Evolutionary conservation across 1,140 invertebrate species (phyloP).

Genomic region (Gerris buenoi): DNA sequence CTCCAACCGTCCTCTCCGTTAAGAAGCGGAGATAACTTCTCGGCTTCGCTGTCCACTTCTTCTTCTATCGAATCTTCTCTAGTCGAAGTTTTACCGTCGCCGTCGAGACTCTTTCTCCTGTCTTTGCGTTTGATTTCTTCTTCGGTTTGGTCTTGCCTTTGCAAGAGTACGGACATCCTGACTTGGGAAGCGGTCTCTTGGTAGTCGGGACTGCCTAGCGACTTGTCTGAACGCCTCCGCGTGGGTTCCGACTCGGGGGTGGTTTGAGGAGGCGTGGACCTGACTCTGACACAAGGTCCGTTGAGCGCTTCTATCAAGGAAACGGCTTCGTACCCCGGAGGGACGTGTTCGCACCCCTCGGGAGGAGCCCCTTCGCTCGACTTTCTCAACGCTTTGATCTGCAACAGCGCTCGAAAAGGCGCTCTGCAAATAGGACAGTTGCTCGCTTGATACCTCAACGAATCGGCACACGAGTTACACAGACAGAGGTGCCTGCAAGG

Average conservation of each 20-base stretch:
- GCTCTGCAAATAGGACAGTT: constrained; percentile 97
- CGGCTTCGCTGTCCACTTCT: constrained; percentile 64
- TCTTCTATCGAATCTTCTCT: constrained; percentile 21
- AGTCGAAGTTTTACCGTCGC: constrained; percentile 12
- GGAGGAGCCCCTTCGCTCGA: constrained; percentile 36
- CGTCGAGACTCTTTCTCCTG: constrained; percentile 15
- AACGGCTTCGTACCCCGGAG: constrained; percentile 83
- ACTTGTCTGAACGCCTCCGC: background rate
- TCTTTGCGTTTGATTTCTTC: constrained; percentile 18
- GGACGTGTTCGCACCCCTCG: constrained; percentile 58
- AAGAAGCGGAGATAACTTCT: constrained; percentile 58
- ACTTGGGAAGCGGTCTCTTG: constrained; percentile 31
- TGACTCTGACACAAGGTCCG: constrained; percentile 42
- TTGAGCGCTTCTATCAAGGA: constrained; percentile 97
- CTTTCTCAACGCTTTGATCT: constrained; percentile 87
- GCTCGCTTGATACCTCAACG: constrained; percentile 88
- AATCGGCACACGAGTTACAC: constrained; percentile 94
- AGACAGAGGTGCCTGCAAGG: constrained; percentile 95
- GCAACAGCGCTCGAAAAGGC: constrained; percentile 88
- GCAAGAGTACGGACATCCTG: constrained; percentile 51
- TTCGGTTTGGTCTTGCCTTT: constrained; percentile 32
- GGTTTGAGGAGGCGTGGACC: background rate
- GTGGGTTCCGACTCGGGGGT: background rate
- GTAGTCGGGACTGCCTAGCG: background rate
- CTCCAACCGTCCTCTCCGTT: constrained; percentile 20